Conservation (phyloP, 2,113 vertebrate species). For the Hydrolagus affinis region DNA sequence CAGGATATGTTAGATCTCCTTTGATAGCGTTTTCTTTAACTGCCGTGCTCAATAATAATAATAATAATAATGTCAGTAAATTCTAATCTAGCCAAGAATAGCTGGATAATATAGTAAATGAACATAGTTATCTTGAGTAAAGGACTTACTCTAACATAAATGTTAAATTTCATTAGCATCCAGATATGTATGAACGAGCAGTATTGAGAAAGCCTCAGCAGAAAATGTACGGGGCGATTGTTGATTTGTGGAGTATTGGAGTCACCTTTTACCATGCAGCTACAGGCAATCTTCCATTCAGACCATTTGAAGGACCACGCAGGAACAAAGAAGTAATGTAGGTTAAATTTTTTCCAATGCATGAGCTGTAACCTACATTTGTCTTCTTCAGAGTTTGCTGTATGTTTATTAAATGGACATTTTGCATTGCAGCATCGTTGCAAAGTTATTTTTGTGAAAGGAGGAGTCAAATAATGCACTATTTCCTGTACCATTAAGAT, state of each 20-base stretch:
- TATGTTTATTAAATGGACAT: neutral
- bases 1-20: neutral
- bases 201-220: conserved; percentile 94
- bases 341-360: conserved; percentile 43
- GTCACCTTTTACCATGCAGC: conserved; percentile 96
- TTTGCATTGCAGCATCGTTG: no score
- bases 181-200: conserved; percentile 94
- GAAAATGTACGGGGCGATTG: conserved; percentile 91
- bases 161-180: conserved; percentile 58
- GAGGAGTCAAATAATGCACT: neutral
- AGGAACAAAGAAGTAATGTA: conserved; percentile 98
- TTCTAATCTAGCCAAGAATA: neutral
- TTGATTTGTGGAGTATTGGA: conserved; percentile 96
- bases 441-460: neutral
- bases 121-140: no score
- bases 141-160: neutral
- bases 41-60: neutral
- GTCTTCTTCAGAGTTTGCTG: neutral
- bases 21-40: neutral
- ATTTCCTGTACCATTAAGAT: neutral
- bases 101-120: neutral
- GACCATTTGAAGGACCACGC: conserved; percentile 92
- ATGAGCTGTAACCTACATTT: neutral
- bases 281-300: conserved; percentile 86
- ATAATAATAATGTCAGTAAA: neutral